Conservation (phyloP, 1,140 invertebrate species). For the Drosophila azteca region DNA sequence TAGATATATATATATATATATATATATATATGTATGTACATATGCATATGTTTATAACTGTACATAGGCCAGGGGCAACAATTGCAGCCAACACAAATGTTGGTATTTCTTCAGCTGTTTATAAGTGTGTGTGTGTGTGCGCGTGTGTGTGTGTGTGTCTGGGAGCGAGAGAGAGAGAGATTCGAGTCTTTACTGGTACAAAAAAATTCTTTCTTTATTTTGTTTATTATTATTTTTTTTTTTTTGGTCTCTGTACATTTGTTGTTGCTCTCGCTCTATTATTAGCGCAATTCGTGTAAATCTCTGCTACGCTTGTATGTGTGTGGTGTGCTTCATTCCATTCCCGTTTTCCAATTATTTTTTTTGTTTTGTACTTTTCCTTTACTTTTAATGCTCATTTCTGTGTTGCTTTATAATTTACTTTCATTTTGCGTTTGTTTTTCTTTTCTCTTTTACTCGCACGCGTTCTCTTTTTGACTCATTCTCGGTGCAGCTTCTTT, state of each 20-base stretch:
- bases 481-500: conserved; percentile 20
- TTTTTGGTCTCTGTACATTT: conserved; percentile 3
- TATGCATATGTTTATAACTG: conserved; percentile 18
- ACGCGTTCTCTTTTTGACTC: conserved; percentile 7
- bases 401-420: conserved; percentile 43
- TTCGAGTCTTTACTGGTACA: conserved; percentile 4
- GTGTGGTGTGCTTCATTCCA: conserved; percentile 24
- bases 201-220: conserved; percentile 15
- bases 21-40: conserved; percentile 12
- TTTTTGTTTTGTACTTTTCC: conserved; percentile 20
- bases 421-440: conserved; percentile 42
- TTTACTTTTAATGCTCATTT: conserved; percentile 28
- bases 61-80: conserved; percentile 7
- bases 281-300: conserved; percentile 71
- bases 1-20: conserved; percentile 18
- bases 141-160: neutral
- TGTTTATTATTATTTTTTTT: conserved; percentile 52
- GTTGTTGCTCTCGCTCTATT: conserved; percentile 68
- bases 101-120: conserved; percentile 5
- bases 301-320: neutral
- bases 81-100: conserved; percentile 23
- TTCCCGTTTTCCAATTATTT: conserved; percentile 33
- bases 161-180: neutral
- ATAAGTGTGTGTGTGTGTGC: neutral
- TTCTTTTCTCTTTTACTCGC: conserved; percentile 7